Percentiles rank a stretch among this genome's conserved stretches.
These are phyloP conservation scores for Microtus montanus DNA, from an alignment of 2,113 vertebrate species.

Conservation along the genomic window DNA sequence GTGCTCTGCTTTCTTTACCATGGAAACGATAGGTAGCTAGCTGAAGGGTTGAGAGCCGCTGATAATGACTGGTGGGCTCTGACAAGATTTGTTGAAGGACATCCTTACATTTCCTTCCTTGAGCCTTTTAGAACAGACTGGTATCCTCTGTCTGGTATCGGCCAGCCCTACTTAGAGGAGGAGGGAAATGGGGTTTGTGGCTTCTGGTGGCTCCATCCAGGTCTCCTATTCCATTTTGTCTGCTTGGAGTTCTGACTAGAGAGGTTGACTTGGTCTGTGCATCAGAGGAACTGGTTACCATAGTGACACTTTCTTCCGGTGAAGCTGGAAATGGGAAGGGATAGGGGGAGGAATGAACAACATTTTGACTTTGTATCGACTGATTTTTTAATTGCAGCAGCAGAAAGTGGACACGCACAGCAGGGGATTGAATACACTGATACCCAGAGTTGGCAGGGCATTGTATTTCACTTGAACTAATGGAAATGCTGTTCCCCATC, in stretches of 20 bases:
- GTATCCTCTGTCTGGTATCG: background rate
- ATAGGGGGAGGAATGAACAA: conserved; percentile 65
- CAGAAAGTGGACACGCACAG: conserved; percentile 68
- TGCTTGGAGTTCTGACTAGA: conserved; percentile 58
- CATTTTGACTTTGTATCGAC: conserved; percentile 75
- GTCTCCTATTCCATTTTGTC: conserved; percentile 53
- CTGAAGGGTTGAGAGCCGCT: conserved; percentile 22
- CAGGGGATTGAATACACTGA: conserved; percentile 62
- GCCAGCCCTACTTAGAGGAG: background rate
- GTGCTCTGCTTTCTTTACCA: conserved; percentile 15
- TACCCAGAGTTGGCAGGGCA: conserved; percentile 57
- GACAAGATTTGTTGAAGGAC: conserved; percentile 41
- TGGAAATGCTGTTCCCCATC: conserved; percentile 57
- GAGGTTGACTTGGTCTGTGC: conserved; percentile 75
- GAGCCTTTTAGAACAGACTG: conserved; percentile 3
- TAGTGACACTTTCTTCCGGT: conserved; percentile 77
- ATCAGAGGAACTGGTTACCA: conserved; percentile 73
- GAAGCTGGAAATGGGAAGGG: conserved; percentile 73
- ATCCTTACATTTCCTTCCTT: conserved; percentile 28
- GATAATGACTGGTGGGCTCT: background rate
- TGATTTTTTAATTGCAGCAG: conserved; percentile 77
- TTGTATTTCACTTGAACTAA: conserved; percentile 75
- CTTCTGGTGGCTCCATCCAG: conserved; percentile 26
- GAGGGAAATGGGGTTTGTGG: background rate
- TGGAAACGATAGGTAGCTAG: background rate